Evolutionary conservation across 2,888 invertebrate species (phyloP).

Genomic region (Campopleginae sp.): DNA sequence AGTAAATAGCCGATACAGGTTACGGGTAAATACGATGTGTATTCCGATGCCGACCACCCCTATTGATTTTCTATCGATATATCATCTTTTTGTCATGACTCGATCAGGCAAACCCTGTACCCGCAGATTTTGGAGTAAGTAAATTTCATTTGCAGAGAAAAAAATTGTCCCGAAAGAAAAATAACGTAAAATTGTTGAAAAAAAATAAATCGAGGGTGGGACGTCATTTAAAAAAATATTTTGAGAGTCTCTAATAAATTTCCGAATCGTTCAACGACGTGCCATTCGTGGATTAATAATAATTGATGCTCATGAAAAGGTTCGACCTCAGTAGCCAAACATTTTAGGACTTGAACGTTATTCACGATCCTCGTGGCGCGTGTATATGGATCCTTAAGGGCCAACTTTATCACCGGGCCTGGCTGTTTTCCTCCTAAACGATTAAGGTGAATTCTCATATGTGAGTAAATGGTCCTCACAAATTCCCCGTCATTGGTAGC

Average conservation of each 20-base stretch:
- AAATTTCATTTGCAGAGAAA: not conserved
- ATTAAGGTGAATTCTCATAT: not conserved
- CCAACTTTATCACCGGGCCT: slow-evolving; percentile 2
- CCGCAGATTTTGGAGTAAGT: not conserved
- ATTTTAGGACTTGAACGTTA: slow-evolving; percentile 64
- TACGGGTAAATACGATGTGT: slow-evolving; percentile 66
- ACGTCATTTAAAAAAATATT: not conserved
- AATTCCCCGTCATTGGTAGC: slow-evolving; percentile 11
- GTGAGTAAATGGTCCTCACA: not conserved
- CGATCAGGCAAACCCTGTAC: slow-evolving; percentile 29
- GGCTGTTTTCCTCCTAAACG: not conserved
- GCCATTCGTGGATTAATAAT: not conserved
- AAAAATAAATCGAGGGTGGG: not conserved
- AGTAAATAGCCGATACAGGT: slow-evolving; percentile 67
- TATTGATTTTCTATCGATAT: slow-evolving; percentile 10
- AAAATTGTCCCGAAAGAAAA: not conserved
- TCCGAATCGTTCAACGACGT: not conserved
- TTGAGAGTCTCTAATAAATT: not conserved
- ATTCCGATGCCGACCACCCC: slow-evolving; percentile 10
- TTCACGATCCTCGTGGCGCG: slow-evolving; percentile 51
- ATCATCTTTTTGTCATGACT: slow-evolving; percentile 20
- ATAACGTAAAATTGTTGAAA: not conserved
- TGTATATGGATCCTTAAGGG: slow-evolving; percentile 30
- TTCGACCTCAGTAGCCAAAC: not conserved
- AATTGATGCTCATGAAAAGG: not conserved